Base-by-base conservation (phyloP, 2,113 vertebrate species). In the Chlorodrepanis virens region DNA sequence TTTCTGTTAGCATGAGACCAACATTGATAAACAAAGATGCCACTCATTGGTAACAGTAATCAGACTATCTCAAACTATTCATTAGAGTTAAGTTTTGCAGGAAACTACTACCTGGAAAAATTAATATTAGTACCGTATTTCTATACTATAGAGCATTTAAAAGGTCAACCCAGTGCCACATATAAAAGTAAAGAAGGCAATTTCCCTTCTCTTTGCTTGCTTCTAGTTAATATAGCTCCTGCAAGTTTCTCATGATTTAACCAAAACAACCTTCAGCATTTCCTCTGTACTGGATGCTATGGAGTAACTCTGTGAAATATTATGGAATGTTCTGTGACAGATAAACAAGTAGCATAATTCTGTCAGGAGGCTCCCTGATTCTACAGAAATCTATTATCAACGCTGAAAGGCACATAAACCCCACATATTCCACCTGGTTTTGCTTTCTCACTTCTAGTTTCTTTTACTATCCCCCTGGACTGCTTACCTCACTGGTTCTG, bases 401-500 rank as follows among this genome's bases (percentile, higher is more conserved):
- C 10, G 9, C n/a, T 49, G 28, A 64, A 83, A 83, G 77, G 63
- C 37, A 77, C 11, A 35, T 9, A 72, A 23, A 22, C 19, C 11
- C 37, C 37, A 49, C 1, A 24, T 18, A 31, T 3, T 37, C 14
- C 45, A 53, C 18, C 19, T 49, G 7, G 13, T 40, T 72, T 67
- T 61, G 24, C 19, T 56, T 81, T 44, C 35, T 81, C 27, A 50
- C 9, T 85, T 65, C 5, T 4, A 18, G n/a, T 10, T 71, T 31
- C 44, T 75, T 56, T 37, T 35, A 23, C 57, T 45, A 7, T 28
- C 27, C 14, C 33, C 25, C 80, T 35, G 40, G 33, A 35, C 6
- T 23, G 65, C 98, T 98, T 96, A 99, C 99, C 99, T 99, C 99
- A n/a, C 99, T 99, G 80, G 99, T 99, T 95, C 99, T 98, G 97